Conservation (phyloP, 2,113 vertebrate species). For the Grus americana region DNA sequence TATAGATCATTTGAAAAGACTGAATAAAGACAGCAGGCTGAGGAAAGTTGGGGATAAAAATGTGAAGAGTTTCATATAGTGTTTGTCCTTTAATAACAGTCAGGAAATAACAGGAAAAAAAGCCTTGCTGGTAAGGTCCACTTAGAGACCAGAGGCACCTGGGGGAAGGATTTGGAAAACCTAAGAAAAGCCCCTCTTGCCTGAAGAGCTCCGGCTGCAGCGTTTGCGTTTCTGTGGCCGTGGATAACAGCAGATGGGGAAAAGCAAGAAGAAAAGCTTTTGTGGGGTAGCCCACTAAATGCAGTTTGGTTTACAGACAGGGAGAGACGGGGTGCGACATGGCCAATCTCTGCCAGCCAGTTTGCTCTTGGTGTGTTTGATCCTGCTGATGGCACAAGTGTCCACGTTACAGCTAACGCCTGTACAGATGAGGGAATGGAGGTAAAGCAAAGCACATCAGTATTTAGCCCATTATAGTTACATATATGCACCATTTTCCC, state of each 20-base stretch:
- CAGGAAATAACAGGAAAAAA: neutral
- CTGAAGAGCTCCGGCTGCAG: neutral
- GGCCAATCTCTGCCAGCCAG: neutral
- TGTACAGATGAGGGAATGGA: neutral
- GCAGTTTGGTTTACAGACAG: neutral
- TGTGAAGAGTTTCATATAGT: neutral
- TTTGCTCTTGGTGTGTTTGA: neutral
- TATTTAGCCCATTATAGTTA: neutral
- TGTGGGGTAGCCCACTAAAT: neutral
- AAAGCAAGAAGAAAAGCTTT: neutral
- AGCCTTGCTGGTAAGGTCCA: neutral
- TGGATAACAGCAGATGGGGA: neutral
- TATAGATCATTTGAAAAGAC: neutral
- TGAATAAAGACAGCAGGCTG: neutral
- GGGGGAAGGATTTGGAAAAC: neutral
- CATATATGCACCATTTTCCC: neutral
- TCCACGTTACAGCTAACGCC: neutral
- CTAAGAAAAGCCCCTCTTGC: neutral
- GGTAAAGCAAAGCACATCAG: neutral
- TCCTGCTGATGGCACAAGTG: neutral
- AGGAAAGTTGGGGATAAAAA: neutral
- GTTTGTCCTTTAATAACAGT: neutral
- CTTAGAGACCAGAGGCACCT: neutral
- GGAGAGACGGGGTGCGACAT: neutral
- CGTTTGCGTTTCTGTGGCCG: rapidly evolving